Conservation (phyloP, 2,797 vertebrate genomes). For the Chiropotes sagulatus region DNA sequence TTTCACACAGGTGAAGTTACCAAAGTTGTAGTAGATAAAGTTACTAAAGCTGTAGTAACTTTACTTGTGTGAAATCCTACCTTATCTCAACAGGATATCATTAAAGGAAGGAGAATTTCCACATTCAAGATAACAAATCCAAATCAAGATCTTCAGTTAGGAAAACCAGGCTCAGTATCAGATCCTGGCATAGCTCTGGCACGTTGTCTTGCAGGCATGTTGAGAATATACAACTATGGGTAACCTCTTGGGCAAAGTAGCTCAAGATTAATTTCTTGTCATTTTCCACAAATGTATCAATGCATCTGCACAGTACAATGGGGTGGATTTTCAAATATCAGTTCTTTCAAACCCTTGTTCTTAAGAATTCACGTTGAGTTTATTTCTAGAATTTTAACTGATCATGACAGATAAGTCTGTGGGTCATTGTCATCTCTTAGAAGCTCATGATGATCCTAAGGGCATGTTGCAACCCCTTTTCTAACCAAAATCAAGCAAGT, state of each 20-base stretch:
- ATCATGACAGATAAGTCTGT: not conserved
- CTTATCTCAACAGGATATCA: not conserved
- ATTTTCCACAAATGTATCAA: not conserved
- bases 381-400: slow-evolving; percentile 49
- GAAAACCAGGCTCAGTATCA: slow-evolving; percentile 16
- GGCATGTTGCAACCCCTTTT: not conserved
- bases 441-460: not conserved
- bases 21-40: not conserved
- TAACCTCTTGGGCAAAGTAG: not conserved
- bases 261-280: not conserved
- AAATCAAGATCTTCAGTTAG: slow-evolving; percentile 34
- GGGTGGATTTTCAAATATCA: not conserved
- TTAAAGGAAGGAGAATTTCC: not conserved
- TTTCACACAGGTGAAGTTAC: not conserved
- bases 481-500: not conserved
- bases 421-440: not conserved
- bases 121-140: not conserved
- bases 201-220: not conserved
- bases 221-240: not conserved
- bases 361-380: slow-evolving; percentile 23
- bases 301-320: not conserved
- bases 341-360: not conserved
- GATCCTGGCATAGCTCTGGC: not conserved
- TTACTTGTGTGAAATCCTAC: slow-evolving; percentile 49
- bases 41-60: not conserved